Evolutionary conservation across 2,113 vertebrate genomes (phyloP).

Genomic region (Eclectus roratus): DNA sequence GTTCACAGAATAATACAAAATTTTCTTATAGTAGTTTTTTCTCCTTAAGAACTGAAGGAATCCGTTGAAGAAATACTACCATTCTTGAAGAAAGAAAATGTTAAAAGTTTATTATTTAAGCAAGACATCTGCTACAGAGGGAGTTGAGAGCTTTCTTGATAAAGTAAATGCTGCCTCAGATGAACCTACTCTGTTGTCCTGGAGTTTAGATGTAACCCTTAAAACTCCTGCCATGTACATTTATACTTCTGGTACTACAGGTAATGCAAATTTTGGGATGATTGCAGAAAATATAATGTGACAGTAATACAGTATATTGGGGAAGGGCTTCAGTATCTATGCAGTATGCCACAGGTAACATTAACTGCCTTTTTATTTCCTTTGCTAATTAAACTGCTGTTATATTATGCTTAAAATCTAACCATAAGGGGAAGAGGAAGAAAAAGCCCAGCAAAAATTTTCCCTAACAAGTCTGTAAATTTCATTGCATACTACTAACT

Average conservation of each 20-base stretch:
- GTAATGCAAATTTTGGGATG: conserved; percentile 85
- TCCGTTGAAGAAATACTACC: conserved; percentile 82
- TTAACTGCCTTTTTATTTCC: background rate
- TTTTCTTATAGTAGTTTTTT: background rate
- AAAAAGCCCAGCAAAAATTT: background rate
- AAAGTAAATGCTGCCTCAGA: conserved; percentile 76
- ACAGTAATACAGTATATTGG: conserved; percentile 90
- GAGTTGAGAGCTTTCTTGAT: conserved; percentile 75
- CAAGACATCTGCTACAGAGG: conserved; percentile 70
- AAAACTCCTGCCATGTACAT: conserved; percentile 83
- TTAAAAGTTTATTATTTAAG: conserved; percentile 78
- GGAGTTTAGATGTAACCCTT: conserved; percentile 77
- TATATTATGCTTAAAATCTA: background rate
- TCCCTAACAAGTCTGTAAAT: background rate
- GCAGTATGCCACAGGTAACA: conserved; percentile 80
- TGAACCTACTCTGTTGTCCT: conserved; percentile 66
- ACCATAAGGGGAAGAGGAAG: background rate
- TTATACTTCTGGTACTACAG: conserved; percentile 91
- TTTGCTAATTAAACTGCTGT: background rate
- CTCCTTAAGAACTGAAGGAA: conserved; percentile 73
- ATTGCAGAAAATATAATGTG: conserved; percentile 84
- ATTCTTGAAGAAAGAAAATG: conserved; percentile 72
- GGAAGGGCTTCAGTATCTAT: conserved; percentile 87
- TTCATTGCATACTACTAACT: background rate
- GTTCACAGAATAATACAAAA: background rate